These are phyloP conservation scores for Aviceda subcristata DNA, from an alignment of 2,113 vertebrate genomes.

Conservation along the genomic window DNA sequence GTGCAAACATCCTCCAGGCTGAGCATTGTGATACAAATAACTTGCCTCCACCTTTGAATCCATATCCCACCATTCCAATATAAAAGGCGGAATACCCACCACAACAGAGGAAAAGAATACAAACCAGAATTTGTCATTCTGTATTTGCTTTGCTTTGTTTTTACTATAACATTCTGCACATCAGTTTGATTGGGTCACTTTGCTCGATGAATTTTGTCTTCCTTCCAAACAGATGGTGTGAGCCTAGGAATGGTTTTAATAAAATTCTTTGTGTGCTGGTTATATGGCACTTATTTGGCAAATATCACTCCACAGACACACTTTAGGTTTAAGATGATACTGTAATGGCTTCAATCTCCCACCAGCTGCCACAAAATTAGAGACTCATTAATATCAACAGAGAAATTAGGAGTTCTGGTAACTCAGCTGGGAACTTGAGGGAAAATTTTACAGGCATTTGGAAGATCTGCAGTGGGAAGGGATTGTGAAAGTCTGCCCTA, in stretches of 20 bases:
- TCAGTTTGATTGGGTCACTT: slow-evolving; percentile 25
- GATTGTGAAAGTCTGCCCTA: neutral
- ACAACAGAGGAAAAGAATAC: neutral
- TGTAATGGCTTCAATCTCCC: slow-evolving; percentile 18
- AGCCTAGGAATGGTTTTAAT: slow-evolving; percentile 44
- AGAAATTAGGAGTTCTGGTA: neutral
- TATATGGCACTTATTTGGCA: slow-evolving; percentile 49
- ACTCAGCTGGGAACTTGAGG: neutral
- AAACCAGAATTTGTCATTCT: neutral
- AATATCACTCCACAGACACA: slow-evolving; percentile 28
- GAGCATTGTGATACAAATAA: neutral
- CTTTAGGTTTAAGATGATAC: slow-evolving; percentile 34
- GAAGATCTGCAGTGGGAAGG: neutral
- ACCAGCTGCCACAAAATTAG: slow-evolving; percentile 40
- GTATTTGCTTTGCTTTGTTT: neutral
- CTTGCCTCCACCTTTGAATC: neutral
- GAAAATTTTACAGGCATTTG: neutral
- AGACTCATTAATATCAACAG: slow-evolving; percentile 19
- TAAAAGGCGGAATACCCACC: neutral
- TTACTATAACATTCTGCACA: neutral
- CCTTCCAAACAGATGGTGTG: slow-evolving; percentile 40
- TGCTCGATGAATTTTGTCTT: slow-evolving; percentile 26
- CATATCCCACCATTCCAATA: neutral
- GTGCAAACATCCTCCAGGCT: neutral
- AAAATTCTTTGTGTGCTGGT: slow-evolving; percentile 43